Conservation (phyloP, 2,888 invertebrate genomes). For the Resseliella maxima region DNA sequence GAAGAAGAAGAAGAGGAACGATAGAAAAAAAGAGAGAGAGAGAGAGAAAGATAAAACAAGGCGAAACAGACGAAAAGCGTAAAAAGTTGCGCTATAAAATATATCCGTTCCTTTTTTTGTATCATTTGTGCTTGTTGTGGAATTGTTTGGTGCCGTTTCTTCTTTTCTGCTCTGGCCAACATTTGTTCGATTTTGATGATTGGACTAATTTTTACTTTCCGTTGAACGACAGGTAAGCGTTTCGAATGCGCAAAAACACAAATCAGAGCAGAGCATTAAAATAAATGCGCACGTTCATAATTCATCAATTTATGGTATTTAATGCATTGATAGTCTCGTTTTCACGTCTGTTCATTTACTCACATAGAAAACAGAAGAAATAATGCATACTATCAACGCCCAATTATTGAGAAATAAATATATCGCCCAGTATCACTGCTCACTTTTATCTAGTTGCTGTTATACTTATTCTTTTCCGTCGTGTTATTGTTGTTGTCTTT, state of each 20-base stretch:
- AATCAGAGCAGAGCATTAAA: not conserved
- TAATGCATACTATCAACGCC: not conserved
- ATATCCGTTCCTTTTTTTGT: not conserved
- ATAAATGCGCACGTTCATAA: slow-evolving; percentile 26
- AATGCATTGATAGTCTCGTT: slow-evolving; percentile 26
- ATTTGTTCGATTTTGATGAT: slow-evolving; percentile 15
- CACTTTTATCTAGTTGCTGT: slow-evolving; percentile 36
- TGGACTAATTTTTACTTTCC: slow-evolving; percentile 25
- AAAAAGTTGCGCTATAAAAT: slow-evolving; percentile 44
- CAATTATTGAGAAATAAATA: not conserved
- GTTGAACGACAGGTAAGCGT: not conserved
- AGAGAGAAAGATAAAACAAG: not conserved
- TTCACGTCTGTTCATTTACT: not conserved
- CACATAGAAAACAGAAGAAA: not conserved
- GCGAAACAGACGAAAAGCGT: not conserved
- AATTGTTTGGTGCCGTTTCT: not conserved
- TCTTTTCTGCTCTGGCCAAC: not conserved
- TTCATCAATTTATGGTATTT: slow-evolving; percentile 50
- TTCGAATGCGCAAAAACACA: not conserved
- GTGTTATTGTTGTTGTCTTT: not conserved
- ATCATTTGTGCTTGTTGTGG: not conserved
- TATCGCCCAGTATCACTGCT: slow-evolving; percentile 40
- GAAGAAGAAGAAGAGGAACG: not conserved
- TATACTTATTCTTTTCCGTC: not conserved
- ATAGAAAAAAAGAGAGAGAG: not conserved